phyloP scores from a whole-genome alignment of 2,888 invertebrate species.

The Plagiodera versicolora region DNA sequence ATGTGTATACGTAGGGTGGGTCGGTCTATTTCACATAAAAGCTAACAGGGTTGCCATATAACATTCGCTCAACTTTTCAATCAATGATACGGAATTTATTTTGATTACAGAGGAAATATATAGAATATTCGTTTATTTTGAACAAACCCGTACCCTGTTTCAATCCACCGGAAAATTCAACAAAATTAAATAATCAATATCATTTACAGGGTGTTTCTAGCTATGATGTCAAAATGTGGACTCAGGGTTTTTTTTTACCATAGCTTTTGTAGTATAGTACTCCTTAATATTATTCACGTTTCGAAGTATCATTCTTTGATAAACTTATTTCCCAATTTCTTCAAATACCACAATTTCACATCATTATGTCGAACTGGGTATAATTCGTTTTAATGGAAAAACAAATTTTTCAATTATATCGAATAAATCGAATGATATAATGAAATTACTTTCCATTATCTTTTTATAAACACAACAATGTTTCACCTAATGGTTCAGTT shows the following conservation, averaged over 20 bases:
- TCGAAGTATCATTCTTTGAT: not conserved
- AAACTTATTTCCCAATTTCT: not conserved
- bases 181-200: no score
- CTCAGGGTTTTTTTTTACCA: no score
- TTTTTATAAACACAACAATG: not conserved
- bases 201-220: no score
- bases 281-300: not conserved
- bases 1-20: not conserved
- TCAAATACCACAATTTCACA: not conserved
- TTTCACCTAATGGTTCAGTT: not conserved
- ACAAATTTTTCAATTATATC: not conserved
- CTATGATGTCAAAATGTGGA: no score
- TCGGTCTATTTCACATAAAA: not conserved
- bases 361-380: not conserved
- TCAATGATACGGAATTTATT: no score
- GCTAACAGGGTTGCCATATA: not conserved
- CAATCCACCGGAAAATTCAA: no score
- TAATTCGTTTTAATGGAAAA: not conserved
- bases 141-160: no score
- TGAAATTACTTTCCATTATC: not conserved
- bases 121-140: no score
- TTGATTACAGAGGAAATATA: no score
- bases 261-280: no score
- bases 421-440: not conserved
- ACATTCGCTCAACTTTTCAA: no score